Evolutionary conservation across 2,888 invertebrate species (phyloP), one percentile per base, ranked within the genome.

Genomic region (Aphodius granarius): DNA sequence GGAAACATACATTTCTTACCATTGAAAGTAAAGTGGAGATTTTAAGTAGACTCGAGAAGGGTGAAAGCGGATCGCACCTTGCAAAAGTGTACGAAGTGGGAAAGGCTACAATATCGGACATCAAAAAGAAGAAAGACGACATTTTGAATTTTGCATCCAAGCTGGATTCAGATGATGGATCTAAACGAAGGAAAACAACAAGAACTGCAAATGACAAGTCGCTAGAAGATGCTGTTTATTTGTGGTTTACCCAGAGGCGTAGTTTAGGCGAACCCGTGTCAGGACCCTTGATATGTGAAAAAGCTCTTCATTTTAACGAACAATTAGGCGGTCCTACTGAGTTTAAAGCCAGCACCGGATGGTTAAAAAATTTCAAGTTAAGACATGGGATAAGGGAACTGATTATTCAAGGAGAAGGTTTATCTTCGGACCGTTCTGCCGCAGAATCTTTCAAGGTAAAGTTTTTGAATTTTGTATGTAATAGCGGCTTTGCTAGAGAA

Each of bases 381-480:
- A 63, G 77, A 64, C 78, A 81, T 75, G 79, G 78, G 3, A 77
- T 81, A 73, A 72, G 79, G 66, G 77, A 78, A 63, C 74, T 81
- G 16, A 64, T 77, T 66, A 74, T 80, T 64, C 66, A 74, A 71
- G 79, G 78, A 21, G 79, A 81, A 70, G 79, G 71, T 78, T 77
- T 75, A 77, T 81, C 2, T 85, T 84, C 85, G 80, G 84, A 81
- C 75, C 78, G 5, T 80, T 6, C 75, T 63, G 71, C 73, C 15
- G 73, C 70, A 43, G n/a, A n/a, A n/a, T n/a, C n/a, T n/a, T n/a
- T n/a, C n/a, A n/a, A n/a, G n/a, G 21, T n/a, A 66, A 66, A 13
- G 18, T 77, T 76, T 68, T 16, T 68, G 63, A 17, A 75, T 17
- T 71, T 17, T 13, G 15, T 76, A 23, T 21, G 66, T 19, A 75